phyloP scores from a whole-genome alignment of 2,888 invertebrate species.

The Linhomoeus sp. region DNA sequence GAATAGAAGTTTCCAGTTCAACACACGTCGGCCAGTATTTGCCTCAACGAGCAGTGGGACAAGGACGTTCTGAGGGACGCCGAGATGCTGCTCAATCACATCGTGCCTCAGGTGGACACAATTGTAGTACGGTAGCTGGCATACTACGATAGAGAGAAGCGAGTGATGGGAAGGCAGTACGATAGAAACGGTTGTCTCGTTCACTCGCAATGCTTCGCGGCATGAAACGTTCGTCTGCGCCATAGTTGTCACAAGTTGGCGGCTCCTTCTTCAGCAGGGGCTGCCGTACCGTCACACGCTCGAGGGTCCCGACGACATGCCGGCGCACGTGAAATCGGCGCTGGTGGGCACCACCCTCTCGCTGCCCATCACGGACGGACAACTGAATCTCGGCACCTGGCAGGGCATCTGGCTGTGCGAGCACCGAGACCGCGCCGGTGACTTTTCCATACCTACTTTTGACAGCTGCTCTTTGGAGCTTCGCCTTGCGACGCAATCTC shows the following conservation, averaged over 20 bases:
- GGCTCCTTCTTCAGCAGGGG: conserved; percentile 5
- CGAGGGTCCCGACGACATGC: conserved; percentile 97
- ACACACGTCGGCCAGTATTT: neutral
- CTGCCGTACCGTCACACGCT: conserved; percentile 85
- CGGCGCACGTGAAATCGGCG: conserved; percentile 89
- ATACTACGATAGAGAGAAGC: no score
- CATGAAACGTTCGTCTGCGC: no score
- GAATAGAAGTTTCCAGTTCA: neutral
- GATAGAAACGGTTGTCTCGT: no score
- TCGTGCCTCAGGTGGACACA: conserved; percentile 86
- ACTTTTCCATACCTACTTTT: no score
- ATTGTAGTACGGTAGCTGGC: conserved; percentile 11
- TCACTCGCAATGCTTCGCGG: no score
- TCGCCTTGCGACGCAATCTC: no score
- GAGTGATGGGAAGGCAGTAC: neutral
- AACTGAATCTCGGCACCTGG: conserved; percentile 84
- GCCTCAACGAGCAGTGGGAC: conserved; percentile 60
- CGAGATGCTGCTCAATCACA: conserved; percentile 98
- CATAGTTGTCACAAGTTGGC: no score
- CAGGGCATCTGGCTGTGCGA: conserved; percentile 96
- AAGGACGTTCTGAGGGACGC: conserved; percentile 90
- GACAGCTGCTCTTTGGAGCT: no score
- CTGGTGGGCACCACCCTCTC: conserved; percentile 84
- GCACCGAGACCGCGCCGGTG: conserved; percentile 68
- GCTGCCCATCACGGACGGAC: conserved; percentile 85